Evolutionary conservation across 1,140 invertebrate genomes (phyloP).

Genomic region (Aphis gossypii): DNA sequence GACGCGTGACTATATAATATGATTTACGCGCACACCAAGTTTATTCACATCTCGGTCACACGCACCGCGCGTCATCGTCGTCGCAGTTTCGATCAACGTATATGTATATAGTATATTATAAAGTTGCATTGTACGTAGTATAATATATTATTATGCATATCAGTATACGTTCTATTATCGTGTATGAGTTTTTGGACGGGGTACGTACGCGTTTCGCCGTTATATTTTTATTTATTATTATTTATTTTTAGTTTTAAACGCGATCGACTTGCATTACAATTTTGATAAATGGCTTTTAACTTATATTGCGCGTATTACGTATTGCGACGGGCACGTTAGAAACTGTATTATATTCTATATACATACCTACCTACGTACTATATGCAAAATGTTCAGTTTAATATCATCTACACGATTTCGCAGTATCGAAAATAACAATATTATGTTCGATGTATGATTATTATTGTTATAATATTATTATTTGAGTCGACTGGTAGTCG

Average conservation of each 20-base stretch:
- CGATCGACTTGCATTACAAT: not conserved
- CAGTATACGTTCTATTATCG: not conserved
- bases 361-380: too few relatives aligned
- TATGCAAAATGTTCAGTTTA: not conserved
- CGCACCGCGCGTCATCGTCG: not conserved
- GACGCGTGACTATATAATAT: not conserved
- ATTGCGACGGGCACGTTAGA: not conserved
- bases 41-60: not conserved
- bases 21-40: not conserved
- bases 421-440: not conserved
- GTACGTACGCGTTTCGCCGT: not conserved
- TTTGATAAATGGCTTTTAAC: conserved; percentile 4
- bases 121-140: not conserved
- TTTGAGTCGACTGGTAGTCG: not conserved
- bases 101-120: not conserved
- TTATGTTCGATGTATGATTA: not conserved
- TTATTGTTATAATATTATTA: too few relatives aligned
- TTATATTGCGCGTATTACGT: not conserved
- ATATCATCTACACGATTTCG: not conserved
- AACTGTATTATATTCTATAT: not conserved
- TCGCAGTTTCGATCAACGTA: not conserved
- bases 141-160: conserved; percentile 20
- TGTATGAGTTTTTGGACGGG: not conserved
- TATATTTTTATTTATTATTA: conserved; percentile 18
- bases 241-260: conserved; percentile 11